Evolutionary conservation across 2,113 vertebrate species (phyloP).

Genomic region (Rhagologus leucostigma): DNA sequence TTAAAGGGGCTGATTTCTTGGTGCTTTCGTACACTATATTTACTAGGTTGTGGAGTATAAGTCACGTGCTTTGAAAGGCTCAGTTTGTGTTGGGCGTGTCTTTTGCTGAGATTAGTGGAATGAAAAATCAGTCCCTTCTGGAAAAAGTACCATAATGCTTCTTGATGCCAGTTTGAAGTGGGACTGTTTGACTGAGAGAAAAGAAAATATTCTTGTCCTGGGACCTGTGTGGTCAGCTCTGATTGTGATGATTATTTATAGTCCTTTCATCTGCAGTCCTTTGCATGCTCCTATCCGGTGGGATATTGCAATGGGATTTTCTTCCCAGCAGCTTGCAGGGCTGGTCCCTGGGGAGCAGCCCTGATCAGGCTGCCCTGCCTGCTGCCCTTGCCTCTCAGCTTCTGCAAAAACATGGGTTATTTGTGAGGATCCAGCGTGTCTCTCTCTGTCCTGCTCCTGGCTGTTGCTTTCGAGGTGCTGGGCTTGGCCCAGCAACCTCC

Average conservation of each 20-base stretch:
- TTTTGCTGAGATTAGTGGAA: background rate
- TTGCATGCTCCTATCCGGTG: background rate
- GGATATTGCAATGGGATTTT: constrained; percentile 2
- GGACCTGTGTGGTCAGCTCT: background rate
- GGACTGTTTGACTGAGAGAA: background rate
- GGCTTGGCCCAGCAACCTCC: background rate
- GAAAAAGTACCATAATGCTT: background rate
- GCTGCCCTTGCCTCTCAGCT: background rate
- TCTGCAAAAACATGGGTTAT: background rate
- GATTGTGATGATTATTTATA: background rate
- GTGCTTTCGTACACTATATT: background rate
- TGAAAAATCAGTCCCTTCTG: background rate
- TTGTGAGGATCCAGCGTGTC: background rate
- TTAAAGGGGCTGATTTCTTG: background rate
- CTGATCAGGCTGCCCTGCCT: background rate
- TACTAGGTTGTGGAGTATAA: background rate
- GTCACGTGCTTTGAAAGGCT: rapidly evolving
- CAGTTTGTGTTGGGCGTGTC: rapidly evolving
- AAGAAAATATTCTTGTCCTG: background rate
- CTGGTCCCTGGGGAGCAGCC: background rate
- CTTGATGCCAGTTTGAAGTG: background rate
- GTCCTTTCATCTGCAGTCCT: background rate
- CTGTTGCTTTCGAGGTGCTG: background rate
- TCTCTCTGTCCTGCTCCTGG: background rate
- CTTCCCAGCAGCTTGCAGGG: background rate